Evolutionary conservation across 2,797 vertebrate genomes (phyloP).

Genomic region (Morelia viridis): DNA sequence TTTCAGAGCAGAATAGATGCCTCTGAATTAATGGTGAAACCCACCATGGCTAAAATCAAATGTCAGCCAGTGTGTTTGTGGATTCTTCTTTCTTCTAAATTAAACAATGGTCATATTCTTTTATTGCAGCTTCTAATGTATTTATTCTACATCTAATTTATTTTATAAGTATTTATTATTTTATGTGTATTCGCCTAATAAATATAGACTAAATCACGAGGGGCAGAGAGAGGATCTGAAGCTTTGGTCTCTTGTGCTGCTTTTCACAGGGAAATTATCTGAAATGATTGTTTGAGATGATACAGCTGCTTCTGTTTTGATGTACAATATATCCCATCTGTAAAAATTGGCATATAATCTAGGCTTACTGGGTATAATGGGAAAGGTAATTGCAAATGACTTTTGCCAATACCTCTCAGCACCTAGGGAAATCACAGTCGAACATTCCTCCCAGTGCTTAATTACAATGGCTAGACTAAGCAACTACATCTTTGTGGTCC

Average conservation of each 20-base stretch:
- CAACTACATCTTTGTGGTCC: background rate
- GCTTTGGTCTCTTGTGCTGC: slow-evolving; percentile 3
- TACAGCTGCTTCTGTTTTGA: slow-evolving; percentile 53
- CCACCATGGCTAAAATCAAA: background rate
- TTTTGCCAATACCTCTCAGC: slow-evolving; percentile 38
- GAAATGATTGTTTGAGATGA: slow-evolving; percentile 52
- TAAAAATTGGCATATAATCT: slow-evolving; percentile 35
- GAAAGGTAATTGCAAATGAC: slow-evolving; percentile 45
- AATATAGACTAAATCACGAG: slow-evolving; percentile 2
- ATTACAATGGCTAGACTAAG: background rate
- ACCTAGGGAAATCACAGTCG: slow-evolving; percentile 33
- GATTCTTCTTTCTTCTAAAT: background rate
- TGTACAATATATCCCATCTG: slow-evolving; percentile 40
- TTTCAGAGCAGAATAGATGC: background rate
- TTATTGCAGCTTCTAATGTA: slow-evolving; percentile 8
- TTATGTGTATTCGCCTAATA: slow-evolving; percentile 16
- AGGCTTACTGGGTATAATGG: slow-evolving; percentile 32
- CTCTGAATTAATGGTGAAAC: slow-evolving; percentile 3
- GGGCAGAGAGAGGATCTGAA: background rate
- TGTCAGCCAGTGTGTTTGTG: background rate
- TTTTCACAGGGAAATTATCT: slow-evolving; percentile 43
- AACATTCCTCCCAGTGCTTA: background rate
- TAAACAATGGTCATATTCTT: slow-evolving; percentile 8
- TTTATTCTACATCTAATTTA: background rate
- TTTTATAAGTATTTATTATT: background rate